Evolutionary conservation across 1,140 invertebrate genomes (phyloP), one percentile per base, ranked within the genome.

Genomic region (Drosophila tani): DNA sequence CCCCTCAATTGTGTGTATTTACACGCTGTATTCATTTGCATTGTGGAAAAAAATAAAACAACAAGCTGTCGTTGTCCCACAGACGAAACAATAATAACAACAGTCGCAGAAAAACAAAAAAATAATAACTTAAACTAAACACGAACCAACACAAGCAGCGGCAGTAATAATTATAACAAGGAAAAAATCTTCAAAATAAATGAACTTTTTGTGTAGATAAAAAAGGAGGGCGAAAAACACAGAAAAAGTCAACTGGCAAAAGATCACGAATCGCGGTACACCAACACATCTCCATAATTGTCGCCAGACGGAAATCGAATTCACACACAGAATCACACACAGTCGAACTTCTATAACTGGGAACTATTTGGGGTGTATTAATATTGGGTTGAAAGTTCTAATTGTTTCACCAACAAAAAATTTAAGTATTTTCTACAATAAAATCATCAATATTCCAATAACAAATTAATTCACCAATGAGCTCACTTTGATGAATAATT

Each of bases 221-320:
- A 81, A 84, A 69, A 49, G 3, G 38, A 32, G 46, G 27, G 38
- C 27, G 41, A 24, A 57, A 41, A 41, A 21, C 55, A 58, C 43
- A 84, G 51, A 40, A 66, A 84, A 81, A 79, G 80, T 87, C 79
- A 82, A 87, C 76, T 80, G 80, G 46, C 73, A 64, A 86, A 81
- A 88, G 84, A 87, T 88, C 83, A 87, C 83, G 84, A 88, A 87
- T 55, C 62, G 77, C 65, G 76, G 80, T 84, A 67, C 76, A 76
- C 64, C 53, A 56, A 75, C 47, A 66, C 63, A 66, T 63, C 75
- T 84, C 51, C 66, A 57, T 40, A 11, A 6, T 73, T 87, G 78
- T 75, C 82, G 62, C 82, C 69, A 79, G 80, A 70, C 76, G 76
- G 70, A 86, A 86, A 82, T 80, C 82, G 70, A 75, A 85, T 67